Percentiles rank a stretch among this genome's conserved stretches.
These are phyloP conservation scores for Bombus haemorrhoidalis DNA, from an alignment of 1,140 invertebrate genomes.

Conservation along the genomic window DNA sequence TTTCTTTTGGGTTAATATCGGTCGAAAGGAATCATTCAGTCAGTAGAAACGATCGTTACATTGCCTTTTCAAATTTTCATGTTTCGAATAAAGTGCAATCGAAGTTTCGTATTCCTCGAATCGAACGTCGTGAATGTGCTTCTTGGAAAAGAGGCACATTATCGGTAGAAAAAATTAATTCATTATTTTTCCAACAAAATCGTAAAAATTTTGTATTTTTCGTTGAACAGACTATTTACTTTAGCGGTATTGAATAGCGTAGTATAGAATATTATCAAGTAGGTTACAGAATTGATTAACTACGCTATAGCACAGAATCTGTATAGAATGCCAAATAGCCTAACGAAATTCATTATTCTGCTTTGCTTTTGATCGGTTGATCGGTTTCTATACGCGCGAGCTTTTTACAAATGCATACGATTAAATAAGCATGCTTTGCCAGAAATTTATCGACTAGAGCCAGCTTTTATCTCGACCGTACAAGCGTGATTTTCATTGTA, in stretches of 20 bases:
- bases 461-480: neutral
- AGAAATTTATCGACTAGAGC: neutral
- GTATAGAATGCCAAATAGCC: neutral
- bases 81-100: neutral
- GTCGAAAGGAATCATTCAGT: neutral
- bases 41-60: neutral
- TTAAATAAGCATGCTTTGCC: neutral
- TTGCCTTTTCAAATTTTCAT: slow-evolving; percentile 8
- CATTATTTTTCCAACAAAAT: neutral
- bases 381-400: neutral
- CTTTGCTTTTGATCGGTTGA: neutral
- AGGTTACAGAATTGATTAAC: too few species aligned
- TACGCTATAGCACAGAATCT: too few species aligned
- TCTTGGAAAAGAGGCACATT: rapidly evolving
- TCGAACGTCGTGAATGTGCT: neutral
- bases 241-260: too few species aligned
- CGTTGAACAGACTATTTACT: neutral
- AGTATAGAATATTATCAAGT: too few species aligned
- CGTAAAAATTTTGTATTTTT: neutral
- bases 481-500: slow-evolving; percentile 24
- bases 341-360: slow-evolving; percentile 22
- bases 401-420: neutral
- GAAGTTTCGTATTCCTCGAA: too few species aligned
- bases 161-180: too few species aligned
- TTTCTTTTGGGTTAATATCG: neutral